Evolutionary conservation across 2,888 invertebrate genomes (phyloP).

Genomic region (Melanotus villosus): DNA sequence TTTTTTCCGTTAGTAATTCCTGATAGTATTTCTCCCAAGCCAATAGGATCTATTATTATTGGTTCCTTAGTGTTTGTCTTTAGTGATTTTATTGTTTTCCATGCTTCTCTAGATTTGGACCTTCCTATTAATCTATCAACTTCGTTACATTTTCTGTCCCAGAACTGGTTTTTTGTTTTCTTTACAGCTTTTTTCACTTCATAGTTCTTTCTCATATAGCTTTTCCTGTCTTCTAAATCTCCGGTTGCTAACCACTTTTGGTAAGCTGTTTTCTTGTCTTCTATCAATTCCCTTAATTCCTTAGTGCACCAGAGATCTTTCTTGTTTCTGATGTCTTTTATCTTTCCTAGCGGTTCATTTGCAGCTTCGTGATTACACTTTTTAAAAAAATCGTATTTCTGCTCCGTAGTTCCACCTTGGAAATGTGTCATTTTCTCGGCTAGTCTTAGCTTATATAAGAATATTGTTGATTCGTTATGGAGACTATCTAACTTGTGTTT

Average conservation of each 20-base stretch:
- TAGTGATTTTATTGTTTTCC: no score
- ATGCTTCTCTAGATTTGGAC: conserved; percentile 12
- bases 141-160: conserved; percentile 20
- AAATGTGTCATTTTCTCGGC: conserved; percentile 1
- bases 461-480: no score
- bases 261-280: conserved; percentile 5
- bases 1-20: no score
- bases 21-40: no score
- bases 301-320: neutral
- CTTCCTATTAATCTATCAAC: no score
- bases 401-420: neutral
- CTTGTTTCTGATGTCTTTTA: neutral
- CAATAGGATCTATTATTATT: no score
- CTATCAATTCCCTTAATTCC: neutral
- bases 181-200: conserved; percentile 15
- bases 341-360: conserved; percentile 1
- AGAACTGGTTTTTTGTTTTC: conserved; percentile 8
- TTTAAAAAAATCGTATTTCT: neutral
- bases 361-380: neutral
- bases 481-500: no score
- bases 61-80: no score
- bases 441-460: conserved; percentile 4
- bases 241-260: conserved; percentile 7
- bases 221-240: conserved; percentile 6
- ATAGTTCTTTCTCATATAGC: no score